Base-by-base conservation (phyloP, 2,797 vertebrate genomes). In the Tolypeutes matacus region DNA sequence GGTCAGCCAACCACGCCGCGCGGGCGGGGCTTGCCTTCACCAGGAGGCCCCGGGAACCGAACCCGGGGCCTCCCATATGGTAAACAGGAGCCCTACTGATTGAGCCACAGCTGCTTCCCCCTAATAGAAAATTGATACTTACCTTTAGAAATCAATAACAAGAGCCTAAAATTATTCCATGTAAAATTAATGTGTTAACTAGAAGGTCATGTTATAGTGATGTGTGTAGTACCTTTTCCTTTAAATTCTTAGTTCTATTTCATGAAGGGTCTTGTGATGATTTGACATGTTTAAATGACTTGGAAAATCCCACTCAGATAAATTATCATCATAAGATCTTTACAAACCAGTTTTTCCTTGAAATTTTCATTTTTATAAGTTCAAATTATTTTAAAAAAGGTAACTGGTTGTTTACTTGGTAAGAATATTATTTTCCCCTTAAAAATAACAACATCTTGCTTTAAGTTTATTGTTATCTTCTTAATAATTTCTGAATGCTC, bases 61-160 rank as follows among this genome's bases (percentile, higher is more conserved):
- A n/a, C n/a, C n/a, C n/a, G n/a, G n/a, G n/a, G n/a, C n/a, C n/a
- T n/a, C n/a, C n/a, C n/a, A n/a, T n/a, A n/a, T n/a, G n/a, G n/a
- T n/a, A n/a, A n/a, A n/a, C n/a, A n/a, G n/a, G n/a, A n/a, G n/a
- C n/a, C n/a, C n/a, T n/a, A n/a, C n/a, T n/a, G n/a, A n/a, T n/a
- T n/a, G n/a, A n/a, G n/a, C n/a, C n/a, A n/a, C n/a, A n/a, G n/a
- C n/a, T n/a, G n/a, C n/a, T n/a, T n/a, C n/a, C n/a, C n/a, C 60
- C 53, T 95, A 75, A 76, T 62, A 80, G 72, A 84, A 34, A 76
- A 80, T 87, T 93, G 49, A 85, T 14, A 67, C 11, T 91, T 88
- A 36, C 76, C 27, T 92, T 94, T 94, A 95, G 56, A 86, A 87
- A 65, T 92, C 69, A 94, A 23, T 85, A 67, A 65, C 67, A 91